Evolutionary conservation across 2,797 vertebrate species (phyloP), one percentile per base, ranked within the genome.

Genomic region (Schizothorax lantsangensis): DNA sequence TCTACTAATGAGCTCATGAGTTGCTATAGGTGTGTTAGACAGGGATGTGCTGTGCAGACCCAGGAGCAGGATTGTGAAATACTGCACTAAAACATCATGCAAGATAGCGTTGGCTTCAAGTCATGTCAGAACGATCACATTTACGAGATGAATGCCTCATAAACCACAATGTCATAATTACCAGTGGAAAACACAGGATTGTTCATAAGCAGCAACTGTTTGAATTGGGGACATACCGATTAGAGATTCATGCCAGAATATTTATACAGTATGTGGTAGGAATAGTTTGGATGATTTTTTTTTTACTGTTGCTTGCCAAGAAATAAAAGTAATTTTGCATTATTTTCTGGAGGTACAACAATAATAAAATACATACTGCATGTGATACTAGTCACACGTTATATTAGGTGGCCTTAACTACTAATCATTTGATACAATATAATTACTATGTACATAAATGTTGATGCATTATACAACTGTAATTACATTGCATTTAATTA

Each of bases 121-220:
- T 79, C 57, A 45, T 77, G 47, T 79, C n/a, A 64, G 14, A 79
- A 26, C 14, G 0, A 26, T 12, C 38, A 21, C 11, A 23, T 68
- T 81, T 33, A 81, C 33, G 10, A 68, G 62, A 33, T 15, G 19
- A 23, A 49, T 9, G 2, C 26, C 1, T 2, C 14, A 40, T 79
- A 62, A 79, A 68, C 26, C 59, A 81, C 17, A 68, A 81, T 81
- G 43, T 68, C 6, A 59, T 77, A 64, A 64, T 79, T 64, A 79
- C 36, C 26, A 81, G 43, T 23, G 19, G 21, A 17, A 81, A 81
- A 47, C 17, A 47, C 43, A 23, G 26, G 23, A 36, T 45, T 45
- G 45, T 64, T 43, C 10, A 62, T 30, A 45, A 9, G 38, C 15
- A 0, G 23, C 5, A n/a, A 64, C 38, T 64, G 38, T 64, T 80